Evolutionary conservation across 2,888 invertebrate species (phyloP).

Genomic region (Panzeria rudis): DNA sequence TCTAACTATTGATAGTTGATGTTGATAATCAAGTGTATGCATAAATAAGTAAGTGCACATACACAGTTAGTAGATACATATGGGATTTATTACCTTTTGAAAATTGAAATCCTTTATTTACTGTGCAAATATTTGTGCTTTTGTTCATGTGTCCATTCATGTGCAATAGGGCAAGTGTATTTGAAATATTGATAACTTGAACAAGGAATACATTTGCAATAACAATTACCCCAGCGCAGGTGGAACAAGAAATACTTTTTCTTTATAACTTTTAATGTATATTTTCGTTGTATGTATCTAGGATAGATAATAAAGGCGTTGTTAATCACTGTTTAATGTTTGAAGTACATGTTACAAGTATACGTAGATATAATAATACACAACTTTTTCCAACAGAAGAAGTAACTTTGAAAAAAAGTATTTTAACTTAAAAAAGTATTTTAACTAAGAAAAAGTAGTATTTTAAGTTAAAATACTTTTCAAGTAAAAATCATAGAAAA

Average conservation of each 20-base stretch:
- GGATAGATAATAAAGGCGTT: not conserved
- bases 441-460: too few relatives aligned
- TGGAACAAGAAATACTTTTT: not conserved
- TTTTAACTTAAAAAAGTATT: too few relatives aligned
- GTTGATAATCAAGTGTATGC: conserved; percentile 1
- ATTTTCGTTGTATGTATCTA: not conserved
- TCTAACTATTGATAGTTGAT: conserved; percentile 29
- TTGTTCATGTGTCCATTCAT: not conserved
- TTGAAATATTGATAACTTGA: conserved; percentile 14
- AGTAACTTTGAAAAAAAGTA: too few relatives aligned
- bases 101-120: conserved; percentile 19
- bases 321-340: not conserved
- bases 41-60: not conserved
- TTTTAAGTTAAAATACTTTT: too few relatives aligned
- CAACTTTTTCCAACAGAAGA: not conserved
- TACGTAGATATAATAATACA: not conserved
- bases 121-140: conserved; percentile 30
- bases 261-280: not conserved
- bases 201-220: conserved; percentile 7
- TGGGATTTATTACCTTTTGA: not conserved
- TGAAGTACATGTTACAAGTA: not conserved
- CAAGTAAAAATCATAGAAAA: too few relatives aligned
- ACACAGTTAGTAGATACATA: not conserved
- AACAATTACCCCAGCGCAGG: not conserved
- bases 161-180: not conserved